Conservation (phyloP, 2,797 vertebrate genomes). For the Takifugu rubripes region DNA sequence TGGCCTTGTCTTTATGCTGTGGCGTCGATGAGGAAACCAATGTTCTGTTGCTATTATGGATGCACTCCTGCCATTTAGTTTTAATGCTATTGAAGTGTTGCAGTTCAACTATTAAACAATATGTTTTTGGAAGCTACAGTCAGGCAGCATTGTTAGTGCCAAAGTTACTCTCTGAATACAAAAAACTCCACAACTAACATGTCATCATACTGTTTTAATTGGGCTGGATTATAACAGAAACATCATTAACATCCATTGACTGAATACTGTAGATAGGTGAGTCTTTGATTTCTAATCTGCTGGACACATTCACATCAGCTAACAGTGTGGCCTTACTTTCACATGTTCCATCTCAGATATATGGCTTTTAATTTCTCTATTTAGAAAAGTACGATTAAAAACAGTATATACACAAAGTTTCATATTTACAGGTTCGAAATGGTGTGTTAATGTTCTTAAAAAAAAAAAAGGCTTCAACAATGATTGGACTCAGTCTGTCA, state of each 20-base stretch:
- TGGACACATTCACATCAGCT: constrained; percentile 53
- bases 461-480: constrained; percentile 48
- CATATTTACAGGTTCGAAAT: constrained; percentile 78
- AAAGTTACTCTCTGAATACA: too few species aligned
- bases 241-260: constrained; percentile 49
- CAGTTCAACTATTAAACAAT: too few species aligned
- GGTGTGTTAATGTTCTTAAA: constrained; percentile 47
- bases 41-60: background rate
- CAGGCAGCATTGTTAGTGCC: too few species aligned
- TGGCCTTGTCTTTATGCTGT: too few species aligned
- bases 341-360: constrained; percentile 71
- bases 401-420: constrained; percentile 82
- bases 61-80: too few species aligned
- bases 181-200: background rate
- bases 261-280: constrained; percentile 43
- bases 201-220: constrained; percentile 69
- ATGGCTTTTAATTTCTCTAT: constrained; percentile 80
- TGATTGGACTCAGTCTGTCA: constrained; percentile 33
- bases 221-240: constrained; percentile 64
- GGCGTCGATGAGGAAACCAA: background rate
- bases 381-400: constrained; percentile 83
- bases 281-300: constrained; percentile 51
- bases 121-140: too few species aligned
- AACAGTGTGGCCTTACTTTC: constrained; percentile 52
- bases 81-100: too few species aligned